Evolutionary conservation across 2,888 invertebrate genomes (phyloP).

Genomic region (Endotricha flammealis): DNA sequence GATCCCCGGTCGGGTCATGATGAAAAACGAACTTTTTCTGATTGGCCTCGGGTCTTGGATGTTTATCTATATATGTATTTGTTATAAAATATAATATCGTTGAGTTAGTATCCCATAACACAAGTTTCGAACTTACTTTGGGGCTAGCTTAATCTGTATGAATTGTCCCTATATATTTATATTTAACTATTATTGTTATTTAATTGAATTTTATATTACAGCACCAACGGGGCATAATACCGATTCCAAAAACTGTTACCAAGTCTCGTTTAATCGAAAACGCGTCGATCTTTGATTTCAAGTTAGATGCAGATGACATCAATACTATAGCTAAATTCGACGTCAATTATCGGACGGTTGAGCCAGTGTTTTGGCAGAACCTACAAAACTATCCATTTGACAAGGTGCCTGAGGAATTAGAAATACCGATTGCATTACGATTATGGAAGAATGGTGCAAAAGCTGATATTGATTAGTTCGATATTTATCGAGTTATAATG

Average conservation of each 20-base stretch:
- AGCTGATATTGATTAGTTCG: slow-evolving; percentile 27
- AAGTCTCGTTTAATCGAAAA: slow-evolving; percentile 47
- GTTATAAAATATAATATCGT: too few relatives aligned
- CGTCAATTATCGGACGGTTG: slow-evolving; percentile 41
- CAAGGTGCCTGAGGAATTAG: slow-evolving; percentile 21
- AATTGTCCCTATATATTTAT: too few relatives aligned
- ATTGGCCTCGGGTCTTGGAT: too few relatives aligned
- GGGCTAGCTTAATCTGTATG: too few relatives aligned
- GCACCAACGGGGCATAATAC: slow-evolving; percentile 50
- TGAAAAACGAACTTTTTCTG: too few relatives aligned
- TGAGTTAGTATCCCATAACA: too few relatives aligned
- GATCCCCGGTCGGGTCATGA: too few relatives aligned
- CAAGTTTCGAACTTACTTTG: too few relatives aligned
- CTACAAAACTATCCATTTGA: slow-evolving; percentile 43
- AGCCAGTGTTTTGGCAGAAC: slow-evolving; percentile 41
- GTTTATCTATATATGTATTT: too few relatives aligned
- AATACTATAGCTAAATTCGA: slow-evolving; percentile 43
- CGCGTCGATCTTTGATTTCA: slow-evolving; percentile 57
- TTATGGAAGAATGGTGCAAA: slow-evolving; percentile 43
- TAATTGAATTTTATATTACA: slow-evolving; percentile 28
- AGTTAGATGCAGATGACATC: slow-evolving; percentile 38
- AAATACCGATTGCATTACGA: slow-evolving; percentile 27
- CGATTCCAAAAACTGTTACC: slow-evolving; percentile 53
- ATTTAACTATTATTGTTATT: too few relatives aligned
- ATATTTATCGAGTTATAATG: background rate